Evolutionary conservation across 2,888 invertebrate genomes (phyloP).

Genomic region (Cosmia pyralina): DNA sequence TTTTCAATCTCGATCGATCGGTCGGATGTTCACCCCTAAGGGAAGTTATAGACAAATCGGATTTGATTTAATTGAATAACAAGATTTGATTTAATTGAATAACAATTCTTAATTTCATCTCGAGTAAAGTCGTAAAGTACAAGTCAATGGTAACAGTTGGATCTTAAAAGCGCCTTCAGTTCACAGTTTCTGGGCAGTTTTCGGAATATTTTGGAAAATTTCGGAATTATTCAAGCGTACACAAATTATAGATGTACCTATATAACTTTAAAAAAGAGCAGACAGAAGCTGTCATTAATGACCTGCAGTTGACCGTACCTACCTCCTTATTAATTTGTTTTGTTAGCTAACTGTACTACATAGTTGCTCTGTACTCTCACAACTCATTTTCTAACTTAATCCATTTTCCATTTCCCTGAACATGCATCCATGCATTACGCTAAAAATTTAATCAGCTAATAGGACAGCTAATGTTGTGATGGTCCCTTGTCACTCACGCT

Average conservation of each 20-base stretch:
- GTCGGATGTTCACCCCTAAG: not conserved
- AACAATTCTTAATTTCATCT: not conserved
- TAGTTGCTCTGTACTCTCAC: not conserved
- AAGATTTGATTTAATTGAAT: not conserved
- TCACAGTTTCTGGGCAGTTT: no score
- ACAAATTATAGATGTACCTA: not conserved
- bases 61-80: not conserved
- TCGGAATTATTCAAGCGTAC: no score
- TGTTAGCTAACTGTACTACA: not conserved
- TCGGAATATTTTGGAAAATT: not conserved
- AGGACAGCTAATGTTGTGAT: not conserved
- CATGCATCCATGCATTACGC: not conserved
- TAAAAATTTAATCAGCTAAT: not conserved
- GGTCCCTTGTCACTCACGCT: not conserved
- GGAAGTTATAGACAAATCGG: not conserved
- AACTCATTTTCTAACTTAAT: not conserved
- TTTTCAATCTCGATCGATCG: slow-evolving; percentile 1
- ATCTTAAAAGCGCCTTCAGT: not conserved
- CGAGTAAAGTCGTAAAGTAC: not conserved
- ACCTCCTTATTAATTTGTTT: not conserved
- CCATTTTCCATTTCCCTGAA: not conserved
- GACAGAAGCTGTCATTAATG: not conserved
- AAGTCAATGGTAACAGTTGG: not conserved
- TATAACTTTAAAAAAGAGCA: not conserved
- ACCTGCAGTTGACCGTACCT: not conserved